Evolutionary conservation across 2,113 vertebrate genomes (phyloP).

Genomic region (Protomyctophum bolini): DNA sequence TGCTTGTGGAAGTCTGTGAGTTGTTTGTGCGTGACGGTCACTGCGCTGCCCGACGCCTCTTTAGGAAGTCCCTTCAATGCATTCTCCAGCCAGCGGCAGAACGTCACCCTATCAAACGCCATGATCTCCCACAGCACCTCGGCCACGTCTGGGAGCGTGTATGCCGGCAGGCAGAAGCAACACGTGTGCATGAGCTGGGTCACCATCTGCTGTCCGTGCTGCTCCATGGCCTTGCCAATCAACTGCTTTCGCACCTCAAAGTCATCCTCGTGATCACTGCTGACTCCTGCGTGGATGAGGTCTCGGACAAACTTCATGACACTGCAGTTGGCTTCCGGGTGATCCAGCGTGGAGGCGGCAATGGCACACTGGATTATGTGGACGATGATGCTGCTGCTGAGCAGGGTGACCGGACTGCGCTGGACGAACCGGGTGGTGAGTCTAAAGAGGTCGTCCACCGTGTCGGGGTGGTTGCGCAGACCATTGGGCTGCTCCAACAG

Average conservation of each 20-base stretch:
- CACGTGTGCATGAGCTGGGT: constrained; percentile 92
- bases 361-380: constrained; percentile 96
- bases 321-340: constrained; percentile 96
- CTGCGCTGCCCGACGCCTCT: constrained; percentile 91
- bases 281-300: constrained; percentile 91
- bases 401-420: constrained; percentile 90
- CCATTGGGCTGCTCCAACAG: constrained; percentile 93
- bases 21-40: constrained; percentile 96
- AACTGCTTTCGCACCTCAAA: constrained; percentile 93
- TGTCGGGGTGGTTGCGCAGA: constrained; percentile 95
- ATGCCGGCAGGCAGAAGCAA: constrained; percentile 96
- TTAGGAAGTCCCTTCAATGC: constrained; percentile 95
- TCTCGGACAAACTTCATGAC: constrained; percentile 97
- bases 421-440: constrained; percentile 97
- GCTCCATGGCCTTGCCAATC: constrained; percentile 92
- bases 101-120: constrained; percentile 93
- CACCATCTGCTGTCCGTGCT: constrained; percentile 92
- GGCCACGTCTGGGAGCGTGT: constrained; percentile 93
- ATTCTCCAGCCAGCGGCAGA: constrained; percentile 95
- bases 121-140: constrained; percentile 98
- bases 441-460: constrained; percentile 95
- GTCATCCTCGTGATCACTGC: constrained; percentile 95
- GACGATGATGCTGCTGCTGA: constrained; percentile 91
- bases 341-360: constrained; percentile 91
- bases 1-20: constrained; percentile 98